phyloP scores from a whole-genome alignment of 1,140 invertebrate species.

The Drosophila navojoa region DNA sequence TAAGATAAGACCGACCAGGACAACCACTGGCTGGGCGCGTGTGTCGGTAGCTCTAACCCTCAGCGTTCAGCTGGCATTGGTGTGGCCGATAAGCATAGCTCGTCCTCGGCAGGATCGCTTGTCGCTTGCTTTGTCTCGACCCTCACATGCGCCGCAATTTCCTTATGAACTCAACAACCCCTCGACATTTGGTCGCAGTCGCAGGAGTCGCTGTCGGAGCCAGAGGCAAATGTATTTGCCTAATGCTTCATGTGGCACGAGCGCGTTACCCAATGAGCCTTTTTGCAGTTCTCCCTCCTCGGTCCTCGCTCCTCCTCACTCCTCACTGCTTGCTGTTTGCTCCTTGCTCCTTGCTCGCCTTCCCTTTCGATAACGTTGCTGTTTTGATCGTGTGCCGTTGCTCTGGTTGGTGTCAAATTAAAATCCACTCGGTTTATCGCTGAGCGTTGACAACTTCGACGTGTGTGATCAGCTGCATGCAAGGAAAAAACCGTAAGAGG shows the following conservation, averaged over 20 bases:
- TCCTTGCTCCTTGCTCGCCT: not conserved
- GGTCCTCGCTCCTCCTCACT: not conserved
- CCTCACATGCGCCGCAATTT: constrained; percentile 55
- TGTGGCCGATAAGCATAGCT: constrained; percentile 66
- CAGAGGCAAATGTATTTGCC: constrained; percentile 1
- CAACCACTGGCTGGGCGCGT: constrained; percentile 15
- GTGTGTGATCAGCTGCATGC: constrained; percentile 58
- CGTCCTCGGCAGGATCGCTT: constrained; percentile 47
- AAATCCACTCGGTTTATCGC: constrained; percentile 47
- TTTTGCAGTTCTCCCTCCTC: constrained; percentile 45
- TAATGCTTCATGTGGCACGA: constrained; percentile 57
- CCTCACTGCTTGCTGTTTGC: not conserved
- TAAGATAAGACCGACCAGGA: constrained; percentile 64
- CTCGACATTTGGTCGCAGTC: constrained; percentile 10
- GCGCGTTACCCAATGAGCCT: constrained; percentile 14
- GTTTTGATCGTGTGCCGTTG: constrained; percentile 57
- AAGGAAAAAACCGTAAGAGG: constrained; percentile 12
- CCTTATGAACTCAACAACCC: constrained; percentile 50
- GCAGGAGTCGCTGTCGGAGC: not conserved
- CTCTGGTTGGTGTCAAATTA: constrained; percentile 28
- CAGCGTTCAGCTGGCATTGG: constrained; percentile 43
- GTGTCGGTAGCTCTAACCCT: constrained; percentile 56
- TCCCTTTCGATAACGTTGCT: constrained; percentile 20
- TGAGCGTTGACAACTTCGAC: constrained; percentile 34
- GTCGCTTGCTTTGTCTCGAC: constrained; percentile 56